These are phyloP conservation scores for Cinclus mexicanus DNA, from an alignment of 2,113 vertebrate species.

Conservation along the genomic window DNA sequence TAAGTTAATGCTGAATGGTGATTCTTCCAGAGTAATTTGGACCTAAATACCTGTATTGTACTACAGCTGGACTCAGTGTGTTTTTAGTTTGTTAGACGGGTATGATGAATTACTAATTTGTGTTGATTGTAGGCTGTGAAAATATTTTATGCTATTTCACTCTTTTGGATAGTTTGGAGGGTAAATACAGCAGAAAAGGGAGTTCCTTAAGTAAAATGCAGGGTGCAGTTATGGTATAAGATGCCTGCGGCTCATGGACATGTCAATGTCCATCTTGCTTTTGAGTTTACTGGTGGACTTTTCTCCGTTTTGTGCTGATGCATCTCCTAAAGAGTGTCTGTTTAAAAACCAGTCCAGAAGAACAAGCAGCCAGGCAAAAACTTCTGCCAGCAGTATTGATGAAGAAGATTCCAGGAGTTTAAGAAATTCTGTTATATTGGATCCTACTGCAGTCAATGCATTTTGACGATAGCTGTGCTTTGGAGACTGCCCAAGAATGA, in stretches of 20 bases:
- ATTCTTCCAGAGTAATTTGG: neutral
- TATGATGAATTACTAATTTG: neutral
- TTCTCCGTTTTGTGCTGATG: neutral
- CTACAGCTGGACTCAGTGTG: neutral
- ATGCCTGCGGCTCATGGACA: neutral
- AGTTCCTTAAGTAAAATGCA: neutral
- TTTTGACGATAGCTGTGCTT: neutral
- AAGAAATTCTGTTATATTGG: neutral
- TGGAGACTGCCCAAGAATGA: neutral
- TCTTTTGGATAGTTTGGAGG: neutral
- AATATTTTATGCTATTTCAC: neutral
- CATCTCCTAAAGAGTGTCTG: neutral
- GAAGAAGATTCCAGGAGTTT: neutral
- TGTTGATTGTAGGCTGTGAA: neutral
- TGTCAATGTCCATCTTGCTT: neutral
- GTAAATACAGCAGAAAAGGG: neutral
- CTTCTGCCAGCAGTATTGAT: neutral
- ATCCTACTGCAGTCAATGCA: neutral
- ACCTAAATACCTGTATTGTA: neutral
- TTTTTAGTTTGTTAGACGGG: neutral
- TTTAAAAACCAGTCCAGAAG: neutral
- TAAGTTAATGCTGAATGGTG: neutral
- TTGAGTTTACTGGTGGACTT: neutral
- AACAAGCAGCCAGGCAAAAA: neutral
- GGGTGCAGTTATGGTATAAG: neutral